These are phyloP conservation scores for Odontomyia ornata DNA, from an alignment of 2,888 invertebrate genomes.

Conservation along the genomic window DNA sequence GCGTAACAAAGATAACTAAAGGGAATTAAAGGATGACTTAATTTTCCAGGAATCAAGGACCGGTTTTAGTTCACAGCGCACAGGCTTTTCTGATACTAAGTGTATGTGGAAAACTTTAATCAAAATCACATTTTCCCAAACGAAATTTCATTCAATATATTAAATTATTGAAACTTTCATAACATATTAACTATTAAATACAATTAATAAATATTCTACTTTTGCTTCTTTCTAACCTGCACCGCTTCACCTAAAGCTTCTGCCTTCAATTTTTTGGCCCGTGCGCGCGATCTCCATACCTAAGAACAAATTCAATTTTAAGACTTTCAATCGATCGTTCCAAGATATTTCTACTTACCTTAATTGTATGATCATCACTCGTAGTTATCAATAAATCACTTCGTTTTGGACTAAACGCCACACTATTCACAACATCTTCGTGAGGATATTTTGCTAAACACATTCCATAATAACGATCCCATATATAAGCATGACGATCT, in stretches of 20 bases:
- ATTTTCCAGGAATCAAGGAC: no score
- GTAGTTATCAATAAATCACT: conserved; percentile 84
- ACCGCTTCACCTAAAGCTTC: not conserved
- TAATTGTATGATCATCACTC: conserved; percentile 82
- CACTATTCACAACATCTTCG: conserved; percentile 82
- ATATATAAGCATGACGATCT: conserved; percentile 82
- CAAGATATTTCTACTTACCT: conserved; percentile 65
- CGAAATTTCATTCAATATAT: no score
- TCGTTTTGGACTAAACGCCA: conserved; percentile 84
- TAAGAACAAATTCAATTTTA: not conserved
- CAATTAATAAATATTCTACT: not conserved
- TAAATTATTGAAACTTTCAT: no score
- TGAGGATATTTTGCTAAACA: conserved; percentile 80
- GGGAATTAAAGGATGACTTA: no score
- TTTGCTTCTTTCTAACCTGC: not conserved
- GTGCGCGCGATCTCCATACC: conserved; percentile 28
- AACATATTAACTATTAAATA: no score
- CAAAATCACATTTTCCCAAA: no score
- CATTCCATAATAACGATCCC: conserved; percentile 85
- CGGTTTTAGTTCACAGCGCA: no score
- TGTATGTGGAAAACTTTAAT: no score
- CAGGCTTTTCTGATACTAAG: no score
- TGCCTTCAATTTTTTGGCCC: conserved; percentile 18
- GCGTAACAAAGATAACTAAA: no score
- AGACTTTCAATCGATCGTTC: no score